Base-by-base conservation (phyloP, 2,888 invertebrate genomes). In the Macroteleia sp. region DNA sequence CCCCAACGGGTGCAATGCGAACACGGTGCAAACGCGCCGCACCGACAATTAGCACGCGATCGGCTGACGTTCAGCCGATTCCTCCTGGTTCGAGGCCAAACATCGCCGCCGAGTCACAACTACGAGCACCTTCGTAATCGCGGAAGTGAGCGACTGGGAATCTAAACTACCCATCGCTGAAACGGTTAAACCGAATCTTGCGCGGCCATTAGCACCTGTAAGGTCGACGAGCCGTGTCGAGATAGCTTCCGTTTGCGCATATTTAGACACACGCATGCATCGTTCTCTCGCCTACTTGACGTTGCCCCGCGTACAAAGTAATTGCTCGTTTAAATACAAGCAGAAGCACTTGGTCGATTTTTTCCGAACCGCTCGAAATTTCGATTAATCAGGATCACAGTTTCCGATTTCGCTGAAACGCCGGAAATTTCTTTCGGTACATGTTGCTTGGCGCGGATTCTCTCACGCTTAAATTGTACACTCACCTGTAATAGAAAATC, bases 31-130 rank as follows among this genome's bases (percentile, higher is more conserved):
- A 70, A 78, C 69, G 69, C 64, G 73, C 76, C 61, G 66, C 66
- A 64, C 54, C 67, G 39, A 80, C 78, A 81, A 81, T 80, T 82
- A 82, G 79, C 82, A 81, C 78, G 76, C 79, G 81, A 80, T 79
- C 79, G 69, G 71, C 70, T 70, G 74, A 73, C 73, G 79, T 77
- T 76, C 69, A 70, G 46, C 77, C 69, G 69, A 75, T 66, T 76
- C 52, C 69, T 59, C 52, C 57, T 70, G 57, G 57, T 50, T 70
- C 59, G 57, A 36, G 48, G 50, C 32, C 39, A 54, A 67, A 57
- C 42, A 69, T 59, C 41, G 48, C 48, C 50, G 30, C 34, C 59
- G 56, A 76, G 73, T 54, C 61, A 48, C 62, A 22, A 46, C 54
- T 59, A 79, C 76, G 74, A 73, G 69, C 59, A 69, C 62, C 56